Conservation (phyloP, 2,888 invertebrate genomes). For the Drosophila cognata region DNA sequence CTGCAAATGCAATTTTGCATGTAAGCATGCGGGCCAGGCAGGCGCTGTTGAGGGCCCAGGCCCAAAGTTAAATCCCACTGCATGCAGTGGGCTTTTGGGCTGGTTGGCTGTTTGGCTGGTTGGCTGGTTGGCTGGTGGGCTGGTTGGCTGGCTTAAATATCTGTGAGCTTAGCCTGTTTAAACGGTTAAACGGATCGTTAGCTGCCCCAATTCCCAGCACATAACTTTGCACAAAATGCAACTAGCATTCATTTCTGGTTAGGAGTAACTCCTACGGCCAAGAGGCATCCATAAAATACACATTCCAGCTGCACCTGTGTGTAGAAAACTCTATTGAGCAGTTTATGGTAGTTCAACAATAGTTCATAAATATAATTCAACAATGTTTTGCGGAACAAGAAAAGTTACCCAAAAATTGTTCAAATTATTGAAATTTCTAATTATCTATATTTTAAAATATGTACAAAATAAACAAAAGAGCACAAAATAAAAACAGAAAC, state of each 20-base stretch:
- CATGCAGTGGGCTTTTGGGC: constrained; percentile 44
- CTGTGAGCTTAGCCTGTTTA: constrained; percentile 54
- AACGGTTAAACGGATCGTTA: constrained; percentile 24
- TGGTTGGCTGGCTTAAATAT: constrained; percentile 32
- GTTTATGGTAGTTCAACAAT: neutral
- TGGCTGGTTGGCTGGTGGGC: neutral
- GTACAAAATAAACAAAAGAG: neutral
- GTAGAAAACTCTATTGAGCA: neutral
- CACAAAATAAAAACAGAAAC: neutral
- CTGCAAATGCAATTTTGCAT: constrained; percentile 56
- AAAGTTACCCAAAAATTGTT: neutral
- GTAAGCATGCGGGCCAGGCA: constrained; percentile 26
- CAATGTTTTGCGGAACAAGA: neutral
- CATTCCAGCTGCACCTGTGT: neutral
- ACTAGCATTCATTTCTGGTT: constrained; percentile 47
- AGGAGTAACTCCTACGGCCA: constrained; percentile 15
- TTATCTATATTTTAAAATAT: neutral
- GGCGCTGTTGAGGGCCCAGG: neutral
- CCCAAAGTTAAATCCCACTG: constrained; percentile 58
- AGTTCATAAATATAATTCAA: neutral
- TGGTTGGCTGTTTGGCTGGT: neutral
- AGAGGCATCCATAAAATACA: constrained; percentile 2
- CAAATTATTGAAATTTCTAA: neutral
- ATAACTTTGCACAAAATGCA: constrained; percentile 49
- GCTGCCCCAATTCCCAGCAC: constrained; percentile 37